Conservation (phyloP, 2,888 invertebrate genomes). For the Tipula lateralis region DNA sequence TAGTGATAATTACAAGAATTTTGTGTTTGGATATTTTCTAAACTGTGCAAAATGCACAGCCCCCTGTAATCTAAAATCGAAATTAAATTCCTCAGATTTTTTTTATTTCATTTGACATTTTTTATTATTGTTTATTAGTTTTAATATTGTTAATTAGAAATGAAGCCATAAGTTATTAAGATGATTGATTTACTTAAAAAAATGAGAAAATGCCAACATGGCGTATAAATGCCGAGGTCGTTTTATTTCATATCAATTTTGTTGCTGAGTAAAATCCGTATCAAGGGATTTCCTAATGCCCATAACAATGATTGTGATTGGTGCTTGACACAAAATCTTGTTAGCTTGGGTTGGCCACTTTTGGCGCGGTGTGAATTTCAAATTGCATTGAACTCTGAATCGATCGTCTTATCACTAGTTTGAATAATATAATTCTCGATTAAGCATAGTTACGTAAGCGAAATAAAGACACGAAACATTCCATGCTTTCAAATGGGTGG, state of each 20-base stretch:
- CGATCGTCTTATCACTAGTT: not conserved
- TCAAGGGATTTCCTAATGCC: not conserved
- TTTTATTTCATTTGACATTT: conserved; percentile 25
- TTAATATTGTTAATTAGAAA: not conserved
- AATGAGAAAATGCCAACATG: conserved; percentile 7
- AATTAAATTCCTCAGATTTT: not conserved
- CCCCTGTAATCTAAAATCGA: conserved; percentile 51
- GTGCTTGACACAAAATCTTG: not conserved
- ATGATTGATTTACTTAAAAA: not conserved
- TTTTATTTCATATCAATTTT: not conserved
- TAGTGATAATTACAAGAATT: conserved; percentile 63
- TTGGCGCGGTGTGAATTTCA: not conserved
- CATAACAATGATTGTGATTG: not conserved
- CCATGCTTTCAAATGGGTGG: not conserved
- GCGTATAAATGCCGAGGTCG: conserved; percentile 26
- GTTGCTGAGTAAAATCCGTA: too few species aligned
- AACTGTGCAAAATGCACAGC: conserved; percentile 51
- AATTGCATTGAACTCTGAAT: not conserved
- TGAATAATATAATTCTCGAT: too few species aligned
- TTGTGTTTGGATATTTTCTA: conserved; percentile 49
- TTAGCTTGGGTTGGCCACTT: not conserved
- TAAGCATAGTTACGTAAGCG: not conserved
- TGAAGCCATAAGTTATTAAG: not conserved
- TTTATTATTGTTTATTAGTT: not conserved
- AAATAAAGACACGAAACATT: not conserved